These are phyloP conservation scores for Stomorhina lunata DNA, from an alignment of 2,888 invertebrate genomes.

Conservation along the genomic window DNA sequence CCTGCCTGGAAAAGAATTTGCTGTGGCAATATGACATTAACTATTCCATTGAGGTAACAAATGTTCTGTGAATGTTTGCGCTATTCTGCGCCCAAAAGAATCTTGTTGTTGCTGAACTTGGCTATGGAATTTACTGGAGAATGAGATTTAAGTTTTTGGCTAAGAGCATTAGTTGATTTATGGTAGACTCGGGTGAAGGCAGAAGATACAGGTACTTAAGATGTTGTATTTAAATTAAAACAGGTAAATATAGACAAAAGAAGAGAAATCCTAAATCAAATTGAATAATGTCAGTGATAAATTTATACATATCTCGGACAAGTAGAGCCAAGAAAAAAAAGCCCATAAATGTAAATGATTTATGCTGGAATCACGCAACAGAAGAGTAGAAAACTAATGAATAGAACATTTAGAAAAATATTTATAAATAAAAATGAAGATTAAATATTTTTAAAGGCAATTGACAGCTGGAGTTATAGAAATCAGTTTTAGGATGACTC, in stretches of 20 bases:
- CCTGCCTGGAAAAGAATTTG: background rate
- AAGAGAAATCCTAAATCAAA: constrained; percentile 53
- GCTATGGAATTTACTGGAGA: too few species aligned
- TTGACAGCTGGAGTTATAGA: too few species aligned
- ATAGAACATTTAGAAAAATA: too few species aligned
- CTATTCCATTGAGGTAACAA: background rate
- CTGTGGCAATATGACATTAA: background rate
- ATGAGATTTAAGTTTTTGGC: constrained; percentile 18
- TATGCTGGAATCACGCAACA: background rate
- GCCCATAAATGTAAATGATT: constrained; percentile 10
- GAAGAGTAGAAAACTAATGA: too few species aligned
- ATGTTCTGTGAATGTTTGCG: too few species aligned
- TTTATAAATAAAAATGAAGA: too few species aligned
- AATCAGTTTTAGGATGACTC: too few species aligned
- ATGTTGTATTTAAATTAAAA: constrained; percentile 55
- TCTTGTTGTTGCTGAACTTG: constrained; percentile 11
- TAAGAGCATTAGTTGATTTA: constrained; percentile 62
- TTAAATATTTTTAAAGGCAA: too few species aligned
- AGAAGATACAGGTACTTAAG: constrained; percentile 55
- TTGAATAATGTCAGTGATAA: constrained; percentile 61
- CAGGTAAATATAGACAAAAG: constrained; percentile 59
- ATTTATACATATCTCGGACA: constrained; percentile 19
- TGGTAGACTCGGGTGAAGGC: constrained; percentile 51
- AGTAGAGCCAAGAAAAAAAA: background rate
- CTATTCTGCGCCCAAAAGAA: too few species aligned